Base-by-base conservation (phyloP, 2,797 vertebrate species). In the Cercopithecus mitis region DNA sequence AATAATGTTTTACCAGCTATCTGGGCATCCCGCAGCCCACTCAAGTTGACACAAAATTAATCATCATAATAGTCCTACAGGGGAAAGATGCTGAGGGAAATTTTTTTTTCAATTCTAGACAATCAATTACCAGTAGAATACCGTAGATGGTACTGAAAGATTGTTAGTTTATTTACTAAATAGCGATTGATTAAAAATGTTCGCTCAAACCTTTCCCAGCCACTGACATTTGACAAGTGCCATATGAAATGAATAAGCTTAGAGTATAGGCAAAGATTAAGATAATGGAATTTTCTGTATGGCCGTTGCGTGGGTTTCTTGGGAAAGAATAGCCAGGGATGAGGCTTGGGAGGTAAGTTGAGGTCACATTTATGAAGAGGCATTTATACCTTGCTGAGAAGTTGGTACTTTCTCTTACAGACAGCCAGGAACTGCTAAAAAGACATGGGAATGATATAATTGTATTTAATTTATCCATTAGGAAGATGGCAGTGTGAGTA, bases 161-260 rank as follows among this genome's bases (percentile, higher is more conserved):
- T 90, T 61, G 47, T 58, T 90, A 17, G 7, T 55, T 92, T 94
- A 76, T 90, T 85, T 94, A 61, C 14, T 39, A 80, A 93, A 41
- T 72, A 91, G 19, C 70, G 33, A 81, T 81, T 73, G 25, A 85
- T 92, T 96, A 58, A 72, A 88, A 92, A 75, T 64, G 12, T 90
- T 55, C 30, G 4, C 58, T 57, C 22, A 75, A 36, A 64, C n/a
- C 57, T 91, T 91, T 67, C 47, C 33, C 22, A 80, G 50, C 3
- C 55, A 45, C 36, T 95, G 25, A 19, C 27, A 85, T 81, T 95
- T 95, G 47, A 76, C 72, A 90, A 7, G 17, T 83, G 22, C 5
- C 50, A 19, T 57, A 39, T 77, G 30, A 87, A 91, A 77, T 58
- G 67, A 64, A 10, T 83, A 93, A 81, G 41, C 36, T 72, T 89